These are phyloP conservation scores for Xiphorhynchus elegans DNA, from an alignment of 2,113 vertebrate species.

Conservation along the genomic window DNA sequence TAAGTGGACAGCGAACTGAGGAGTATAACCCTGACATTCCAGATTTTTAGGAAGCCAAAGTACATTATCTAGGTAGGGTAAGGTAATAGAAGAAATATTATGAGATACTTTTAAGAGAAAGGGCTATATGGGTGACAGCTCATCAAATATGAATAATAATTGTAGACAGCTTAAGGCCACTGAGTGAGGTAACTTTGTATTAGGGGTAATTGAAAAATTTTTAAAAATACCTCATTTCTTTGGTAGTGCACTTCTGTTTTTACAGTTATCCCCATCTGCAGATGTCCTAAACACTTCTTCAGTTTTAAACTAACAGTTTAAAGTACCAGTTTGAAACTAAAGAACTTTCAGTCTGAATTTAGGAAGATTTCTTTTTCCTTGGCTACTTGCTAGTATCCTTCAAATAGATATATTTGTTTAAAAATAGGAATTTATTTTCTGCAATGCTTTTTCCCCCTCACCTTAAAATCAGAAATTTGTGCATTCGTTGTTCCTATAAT, in stretches of 20 bases:
- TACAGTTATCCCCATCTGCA: not conserved
- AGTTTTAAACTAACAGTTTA: not conserved
- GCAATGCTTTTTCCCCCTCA: not conserved
- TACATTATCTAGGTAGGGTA: not conserved
- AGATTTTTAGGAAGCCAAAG: not conserved
- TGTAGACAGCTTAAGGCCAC: not conserved
- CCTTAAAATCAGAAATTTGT: not conserved
- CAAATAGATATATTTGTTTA: not conserved
- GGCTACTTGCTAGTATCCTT: not conserved
- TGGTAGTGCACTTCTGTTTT: not conserved
- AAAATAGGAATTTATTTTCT: not conserved
- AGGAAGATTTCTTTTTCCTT: not conserved
- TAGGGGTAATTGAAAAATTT: not conserved
- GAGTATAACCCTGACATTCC: not conserved
- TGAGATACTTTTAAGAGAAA: not conserved
- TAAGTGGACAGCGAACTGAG: not conserved
- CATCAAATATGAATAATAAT: not conserved
- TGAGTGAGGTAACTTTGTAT: not conserved
- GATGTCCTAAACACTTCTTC: not conserved
- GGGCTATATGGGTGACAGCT: not conserved
- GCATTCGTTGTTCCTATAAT: not conserved
- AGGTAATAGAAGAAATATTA: not conserved
- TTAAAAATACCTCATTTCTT: not conserved
- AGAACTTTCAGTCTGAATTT: not conserved
- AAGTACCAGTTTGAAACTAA: not conserved